Base-by-base conservation (phyloP, 1,140 invertebrate species). In the Philopotamus ludificatus region DNA sequence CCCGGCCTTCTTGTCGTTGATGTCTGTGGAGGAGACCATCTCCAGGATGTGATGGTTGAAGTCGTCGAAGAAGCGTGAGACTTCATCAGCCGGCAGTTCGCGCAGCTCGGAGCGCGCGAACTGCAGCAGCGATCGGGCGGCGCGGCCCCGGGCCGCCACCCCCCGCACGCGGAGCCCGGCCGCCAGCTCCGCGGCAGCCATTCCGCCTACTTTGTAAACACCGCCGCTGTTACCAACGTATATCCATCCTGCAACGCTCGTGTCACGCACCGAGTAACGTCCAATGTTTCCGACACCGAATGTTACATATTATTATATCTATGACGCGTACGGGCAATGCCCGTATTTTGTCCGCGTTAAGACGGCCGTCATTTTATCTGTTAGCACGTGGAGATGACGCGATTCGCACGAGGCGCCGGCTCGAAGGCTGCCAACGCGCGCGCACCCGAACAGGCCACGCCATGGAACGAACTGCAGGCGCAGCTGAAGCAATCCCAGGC, bases 31-130 rank as follows among this genome's bases (percentile, higher is more conserved):
- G 2, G 92, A 94, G 1, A 97, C 93, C 94, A 98, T 95, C 75
- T 95, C 92, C 77, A 94, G 94, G 65, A 98, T 97, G 72, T 96
- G 91, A 76, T 95, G 91, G 75, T 97, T 96, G 73, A 98, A 96
- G 63, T 95, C 92, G 75, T 98, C 95, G 77, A 98, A 89, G 74
- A 98, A 97, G 22, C 85, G 80, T 16, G 89, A 90, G 55, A 96
- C 85, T 73, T 97, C 93, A 73, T 97, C 95, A 47, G 90, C 85
- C n/a, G 93, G 90, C 34, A 93, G 89, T 79, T 97, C 95, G 10
- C 93, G 84, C 12, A 98, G 76, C 72, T 98, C 95, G 4, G 92
- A 94, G 74, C 92, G 93, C 0, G 97, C 92, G 81, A 93, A 97
- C 51, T 91, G 86, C 72, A 92, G 90, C 1, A 98, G 81, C 57